phyloP scores from a whole-genome alignment of 2,113 vertebrate species.

The Apus apus region DNA sequence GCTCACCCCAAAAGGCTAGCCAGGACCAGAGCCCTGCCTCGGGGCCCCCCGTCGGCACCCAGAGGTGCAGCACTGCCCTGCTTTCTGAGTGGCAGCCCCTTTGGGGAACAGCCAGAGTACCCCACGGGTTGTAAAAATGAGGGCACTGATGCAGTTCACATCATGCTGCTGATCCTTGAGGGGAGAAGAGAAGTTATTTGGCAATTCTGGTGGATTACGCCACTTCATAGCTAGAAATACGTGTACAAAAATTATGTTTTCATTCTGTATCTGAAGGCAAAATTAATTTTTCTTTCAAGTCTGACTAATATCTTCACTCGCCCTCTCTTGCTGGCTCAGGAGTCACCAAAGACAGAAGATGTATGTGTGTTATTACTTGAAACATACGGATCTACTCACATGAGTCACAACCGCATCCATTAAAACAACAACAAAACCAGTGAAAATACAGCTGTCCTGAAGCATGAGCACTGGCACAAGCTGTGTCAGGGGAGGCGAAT shows the following conservation, averaged over 20 bases:
- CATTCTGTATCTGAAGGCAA: not conserved
- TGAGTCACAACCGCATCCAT: not conserved
- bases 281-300: conserved; percentile 21
- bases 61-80: rapidly evolving
- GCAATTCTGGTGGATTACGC: not conserved
- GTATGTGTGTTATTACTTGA: conserved; percentile 23
- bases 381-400: conserved; percentile 8
- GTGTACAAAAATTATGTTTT: not conserved
- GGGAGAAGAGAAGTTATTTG: not conserved
- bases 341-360: not conserved
- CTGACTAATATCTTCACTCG: not conserved
- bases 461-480: rapidly evolving
- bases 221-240: not conserved
- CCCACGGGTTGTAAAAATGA: not conserved
- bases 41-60: not conserved
- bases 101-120: not conserved
- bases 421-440: not conserved
- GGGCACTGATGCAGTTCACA: not conserved
- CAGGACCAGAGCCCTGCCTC: not conserved
- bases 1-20: not conserved
- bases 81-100: not conserved
- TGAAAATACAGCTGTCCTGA: not conserved
- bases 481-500: not conserved
- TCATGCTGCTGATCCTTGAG: not conserved
- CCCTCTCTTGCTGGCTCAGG: not conserved